phyloP scores from a whole-genome alignment of 2,113 vertebrate species.

The Bothrops jararaca region DNA sequence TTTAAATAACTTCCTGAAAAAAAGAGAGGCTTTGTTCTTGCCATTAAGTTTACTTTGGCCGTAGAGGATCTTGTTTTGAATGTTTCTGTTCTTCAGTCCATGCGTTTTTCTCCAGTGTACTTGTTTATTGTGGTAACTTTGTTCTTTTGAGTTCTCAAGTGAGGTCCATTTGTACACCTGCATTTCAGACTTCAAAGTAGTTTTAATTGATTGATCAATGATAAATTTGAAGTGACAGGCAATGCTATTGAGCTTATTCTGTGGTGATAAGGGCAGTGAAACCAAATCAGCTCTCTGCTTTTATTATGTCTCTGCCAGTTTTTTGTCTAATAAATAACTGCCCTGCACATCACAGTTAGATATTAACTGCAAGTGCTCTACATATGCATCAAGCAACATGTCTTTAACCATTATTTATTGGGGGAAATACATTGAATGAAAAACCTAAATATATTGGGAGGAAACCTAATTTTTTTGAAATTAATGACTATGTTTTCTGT shows the following conservation, averaged over 20 bases:
- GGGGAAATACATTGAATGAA: no score
- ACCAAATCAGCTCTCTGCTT: neutral
- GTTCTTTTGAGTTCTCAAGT: neutral
- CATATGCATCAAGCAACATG: neutral
- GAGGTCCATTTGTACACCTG: neutral
- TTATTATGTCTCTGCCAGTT: neutral
- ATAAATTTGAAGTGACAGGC: neutral
- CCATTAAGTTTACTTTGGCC: neutral
- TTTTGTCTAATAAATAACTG: neutral
- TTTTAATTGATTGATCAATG: neutral
- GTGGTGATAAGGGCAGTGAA: neutral
- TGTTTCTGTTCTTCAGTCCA: neutral
- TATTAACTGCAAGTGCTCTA: neutral
- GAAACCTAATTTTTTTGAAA: neutral
- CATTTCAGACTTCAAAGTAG: accelerated
- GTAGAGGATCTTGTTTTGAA: conserved; percentile 36
- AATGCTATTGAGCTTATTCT: neutral
- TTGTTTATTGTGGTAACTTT: conserved; percentile 12
- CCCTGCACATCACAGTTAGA: neutral
- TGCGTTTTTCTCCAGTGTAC: conserved; percentile 8
- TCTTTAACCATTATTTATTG: neutral
- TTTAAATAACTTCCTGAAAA: conserved; percentile 47
- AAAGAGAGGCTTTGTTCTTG: neutral
- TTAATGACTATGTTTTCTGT: neutral
- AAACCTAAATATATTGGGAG: neutral